A percentile compares a stretch with the other conserved stretches of the same genome.
phyloP scores from a whole-genome alignment of 2,113 vertebrate species.

The Corydoras maculifer region DNA sequence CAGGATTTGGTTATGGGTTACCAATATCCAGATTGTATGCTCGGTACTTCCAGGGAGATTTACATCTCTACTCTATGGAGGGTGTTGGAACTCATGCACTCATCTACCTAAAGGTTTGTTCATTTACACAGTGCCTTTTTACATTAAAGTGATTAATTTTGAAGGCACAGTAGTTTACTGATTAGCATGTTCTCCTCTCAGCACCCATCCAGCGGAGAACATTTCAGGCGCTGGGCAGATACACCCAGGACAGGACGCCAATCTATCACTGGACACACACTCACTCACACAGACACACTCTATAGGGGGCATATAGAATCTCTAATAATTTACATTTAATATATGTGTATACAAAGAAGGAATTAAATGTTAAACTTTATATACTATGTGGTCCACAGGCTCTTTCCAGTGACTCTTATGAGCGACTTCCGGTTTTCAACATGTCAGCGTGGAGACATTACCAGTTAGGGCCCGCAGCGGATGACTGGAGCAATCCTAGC shows the following conservation, averaged over 20 bases:
- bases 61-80: slow-evolving; percentile 87
- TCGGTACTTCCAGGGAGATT: slow-evolving; percentile 82
- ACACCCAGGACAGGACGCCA: no score
- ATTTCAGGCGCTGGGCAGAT: no score
- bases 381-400: slow-evolving; percentile 62
- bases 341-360: not conserved
- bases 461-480: slow-evolving; percentile 88
- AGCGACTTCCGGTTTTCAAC: slow-evolving; percentile 95
- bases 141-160: no score
- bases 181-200: no score
- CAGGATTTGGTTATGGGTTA: slow-evolving; percentile 83
- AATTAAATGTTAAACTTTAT: not conserved
- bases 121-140: not conserved
- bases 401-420: slow-evolving; percentile 94
- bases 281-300: no score
- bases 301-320: no score
- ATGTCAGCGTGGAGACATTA: slow-evolving; percentile 96
- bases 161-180: no score
- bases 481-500: slow-evolving; percentile 98
- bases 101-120: slow-evolving; percentile 79
- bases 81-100: slow-evolving; percentile 80
- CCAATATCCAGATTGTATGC: slow-evolving; percentile 84
- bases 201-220: no score
- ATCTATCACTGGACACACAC: no score
- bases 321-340: no score